Evolutionary conservation across 2,888 invertebrate genomes (phyloP).

Genomic region (Dyspetes luteomarginatus): DNA sequence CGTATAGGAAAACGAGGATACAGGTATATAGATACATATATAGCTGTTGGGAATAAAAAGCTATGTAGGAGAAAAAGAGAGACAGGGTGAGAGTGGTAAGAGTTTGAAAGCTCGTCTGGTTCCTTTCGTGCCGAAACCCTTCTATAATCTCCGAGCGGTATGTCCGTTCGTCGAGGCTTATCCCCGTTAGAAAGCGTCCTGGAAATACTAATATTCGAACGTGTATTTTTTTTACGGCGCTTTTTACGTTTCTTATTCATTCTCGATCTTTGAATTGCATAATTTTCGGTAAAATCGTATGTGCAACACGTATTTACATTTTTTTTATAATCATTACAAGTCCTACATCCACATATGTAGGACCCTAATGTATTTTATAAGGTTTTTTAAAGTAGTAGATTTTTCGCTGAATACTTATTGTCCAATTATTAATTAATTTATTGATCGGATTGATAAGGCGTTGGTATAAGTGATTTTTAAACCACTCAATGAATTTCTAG

Average conservation of each 20-base stretch:
- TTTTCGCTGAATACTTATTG: no score
- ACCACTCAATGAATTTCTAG: no score
- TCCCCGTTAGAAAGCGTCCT: slow-evolving; percentile 44
- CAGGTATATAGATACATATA: not conserved
- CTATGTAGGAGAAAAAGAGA: not conserved
- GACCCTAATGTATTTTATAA: no score
- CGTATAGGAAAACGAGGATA: slow-evolving; percentile 8
- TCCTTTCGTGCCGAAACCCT: slow-evolving; percentile 50
- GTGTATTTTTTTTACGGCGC: not conserved
- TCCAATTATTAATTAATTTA: no score
- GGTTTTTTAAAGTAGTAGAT: no score
- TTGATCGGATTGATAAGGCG: no score
- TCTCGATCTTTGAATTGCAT: slow-evolving; percentile 31
- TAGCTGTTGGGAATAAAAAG: not conserved
- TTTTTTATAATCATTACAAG: no score
- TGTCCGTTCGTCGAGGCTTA: slow-evolving; percentile 57
- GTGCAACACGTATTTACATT: not conserved
- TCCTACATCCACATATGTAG: no score
- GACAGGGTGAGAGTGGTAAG: slow-evolving; percentile 11
- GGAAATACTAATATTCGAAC: slow-evolving; percentile 50
- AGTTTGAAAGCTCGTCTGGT: slow-evolving; percentile 49
- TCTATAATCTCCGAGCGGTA: slow-evolving; percentile 55
- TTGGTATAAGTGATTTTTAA: no score
- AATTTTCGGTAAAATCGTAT: not conserved
- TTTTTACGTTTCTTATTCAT: slow-evolving; percentile 12